Percentiles rank a stretch among this genome's conserved stretches.
phyloP scores from a whole-genome alignment of 2,797 vertebrate species.

The Sorex maritimensis region DNA sequence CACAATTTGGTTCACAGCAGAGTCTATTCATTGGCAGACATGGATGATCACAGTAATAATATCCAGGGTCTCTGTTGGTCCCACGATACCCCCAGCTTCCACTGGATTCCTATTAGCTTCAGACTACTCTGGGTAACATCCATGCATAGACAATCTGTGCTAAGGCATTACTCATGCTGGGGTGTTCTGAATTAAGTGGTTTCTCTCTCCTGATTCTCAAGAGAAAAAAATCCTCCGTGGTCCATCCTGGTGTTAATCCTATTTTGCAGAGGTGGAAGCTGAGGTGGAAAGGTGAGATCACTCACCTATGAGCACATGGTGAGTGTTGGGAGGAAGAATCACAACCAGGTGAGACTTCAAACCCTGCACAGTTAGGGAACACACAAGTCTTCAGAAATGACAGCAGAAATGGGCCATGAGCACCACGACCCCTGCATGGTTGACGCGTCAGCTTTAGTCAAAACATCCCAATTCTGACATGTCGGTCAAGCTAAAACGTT shows the following conservation, averaged over 20 bases:
- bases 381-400: background rate
- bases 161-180: background rate
- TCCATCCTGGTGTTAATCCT: background rate
- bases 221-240: background rate
- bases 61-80: background rate
- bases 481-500: background rate
- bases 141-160: background rate
- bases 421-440: background rate
- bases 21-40: background rate
- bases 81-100: background rate
- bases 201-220: background rate
- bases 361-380: background rate
- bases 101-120: background rate
- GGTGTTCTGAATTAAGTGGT: background rate
- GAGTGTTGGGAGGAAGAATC: background rate
- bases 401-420: background rate
- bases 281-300: background rate
- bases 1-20: background rate
- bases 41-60: background rate
- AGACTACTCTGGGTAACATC: too few species aligned
- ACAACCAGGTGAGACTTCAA: background rate
- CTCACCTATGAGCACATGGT: background rate
- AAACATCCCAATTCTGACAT: background rate
- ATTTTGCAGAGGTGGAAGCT: background rate
- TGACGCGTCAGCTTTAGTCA: background rate